Evolutionary conservation across 1,140 invertebrate genomes (phyloP).

Genomic region (Coelopa frigida): DNA sequence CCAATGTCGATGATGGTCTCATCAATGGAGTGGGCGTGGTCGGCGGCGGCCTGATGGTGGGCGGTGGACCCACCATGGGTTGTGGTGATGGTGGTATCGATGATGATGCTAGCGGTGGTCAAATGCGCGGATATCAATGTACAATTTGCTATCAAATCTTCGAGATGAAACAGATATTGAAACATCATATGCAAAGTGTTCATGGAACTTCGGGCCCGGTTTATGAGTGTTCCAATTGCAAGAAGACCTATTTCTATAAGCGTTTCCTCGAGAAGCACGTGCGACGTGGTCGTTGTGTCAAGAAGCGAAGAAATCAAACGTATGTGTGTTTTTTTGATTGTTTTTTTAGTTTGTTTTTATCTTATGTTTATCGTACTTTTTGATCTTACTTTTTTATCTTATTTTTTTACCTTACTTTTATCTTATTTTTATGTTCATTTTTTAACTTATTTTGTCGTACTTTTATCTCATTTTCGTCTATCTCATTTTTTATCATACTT

Average conservation of each 20-base stretch:
- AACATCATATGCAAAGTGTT: conserved; percentile 41
- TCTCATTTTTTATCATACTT: no score
- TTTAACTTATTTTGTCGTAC: no score
- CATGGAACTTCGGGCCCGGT: conserved; percentile 36
- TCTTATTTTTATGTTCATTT: no score
- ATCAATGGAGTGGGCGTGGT: neutral
- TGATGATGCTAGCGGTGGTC: neutral
- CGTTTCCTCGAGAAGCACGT: conserved; percentile 41
- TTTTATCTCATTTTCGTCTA: no score
- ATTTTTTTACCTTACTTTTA: neutral
- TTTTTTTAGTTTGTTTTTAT: neutral
- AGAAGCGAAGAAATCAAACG: conserved; percentile 42
- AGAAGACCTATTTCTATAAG: conserved; percentile 42
- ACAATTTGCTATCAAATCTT: conserved; percentile 38
- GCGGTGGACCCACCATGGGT: no score
- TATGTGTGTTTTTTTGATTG: conserved; percentile 15
- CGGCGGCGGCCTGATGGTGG: neutral
- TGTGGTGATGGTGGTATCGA: conserved; percentile 7
- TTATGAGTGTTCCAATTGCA: conserved; percentile 42
- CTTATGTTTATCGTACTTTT: neutral
- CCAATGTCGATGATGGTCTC: conserved; percentile 2
- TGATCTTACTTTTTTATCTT: neutral
- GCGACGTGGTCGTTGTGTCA: conserved; percentile 40
- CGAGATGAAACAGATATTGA: conserved; percentile 40
- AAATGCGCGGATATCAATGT: conserved; percentile 31